Evolutionary conservation across 2,797 vertebrate genomes (phyloP).

Genomic region (Salarias fasciatus): DNA sequence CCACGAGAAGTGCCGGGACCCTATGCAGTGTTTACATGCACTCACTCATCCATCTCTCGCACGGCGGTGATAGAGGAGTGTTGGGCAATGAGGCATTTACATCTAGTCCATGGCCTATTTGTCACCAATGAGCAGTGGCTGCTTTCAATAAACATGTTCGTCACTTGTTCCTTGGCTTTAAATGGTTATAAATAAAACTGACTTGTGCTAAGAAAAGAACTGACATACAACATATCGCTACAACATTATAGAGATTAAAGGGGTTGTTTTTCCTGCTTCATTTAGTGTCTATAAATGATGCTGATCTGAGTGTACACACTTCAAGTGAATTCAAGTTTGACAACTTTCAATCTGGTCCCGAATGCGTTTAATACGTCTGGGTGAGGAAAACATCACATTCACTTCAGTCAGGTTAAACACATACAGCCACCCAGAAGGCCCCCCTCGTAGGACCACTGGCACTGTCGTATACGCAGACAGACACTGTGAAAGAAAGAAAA

Average conservation of each 20-base stretch:
- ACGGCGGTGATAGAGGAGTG: slow-evolving; percentile 63
- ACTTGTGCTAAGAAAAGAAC: neutral
- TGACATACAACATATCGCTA: too few relatives aligned
- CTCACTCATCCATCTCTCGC: slow-evolving; percentile 69
- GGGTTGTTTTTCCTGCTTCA: too few relatives aligned
- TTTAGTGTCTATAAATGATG: too few relatives aligned
- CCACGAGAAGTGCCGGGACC: slow-evolving; percentile 43
- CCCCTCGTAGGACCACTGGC: slow-evolving; percentile 50
- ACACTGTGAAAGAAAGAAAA: slow-evolving; percentile 55
- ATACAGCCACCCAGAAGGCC: slow-evolving; percentile 30
- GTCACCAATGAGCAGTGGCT: slow-evolving; percentile 68
- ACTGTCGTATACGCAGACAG: slow-evolving; percentile 46
- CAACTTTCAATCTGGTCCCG: too few relatives aligned
- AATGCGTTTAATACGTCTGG: too few relatives aligned
- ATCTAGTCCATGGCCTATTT: slow-evolving; percentile 66
- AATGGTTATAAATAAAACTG: neutral
- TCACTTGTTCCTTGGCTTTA: slow-evolving; percentile 18
- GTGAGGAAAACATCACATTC: neutral
- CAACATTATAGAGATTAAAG: too few relatives aligned
- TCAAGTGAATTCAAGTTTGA: too few relatives aligned
- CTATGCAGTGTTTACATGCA: slow-evolving; percentile 69
- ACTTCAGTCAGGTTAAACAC: slow-evolving; percentile 12
- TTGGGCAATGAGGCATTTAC: slow-evolving; percentile 75
- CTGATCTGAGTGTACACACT: too few relatives aligned
- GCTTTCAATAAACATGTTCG: slow-evolving; percentile 50